A percentile compares a stretch with the other conserved stretches of the same genome.
These are phyloP conservation scores for Tauraco hartlaubi DNA, from an alignment of 2,797 vertebrate genomes.

Conservation along the genomic window DNA sequence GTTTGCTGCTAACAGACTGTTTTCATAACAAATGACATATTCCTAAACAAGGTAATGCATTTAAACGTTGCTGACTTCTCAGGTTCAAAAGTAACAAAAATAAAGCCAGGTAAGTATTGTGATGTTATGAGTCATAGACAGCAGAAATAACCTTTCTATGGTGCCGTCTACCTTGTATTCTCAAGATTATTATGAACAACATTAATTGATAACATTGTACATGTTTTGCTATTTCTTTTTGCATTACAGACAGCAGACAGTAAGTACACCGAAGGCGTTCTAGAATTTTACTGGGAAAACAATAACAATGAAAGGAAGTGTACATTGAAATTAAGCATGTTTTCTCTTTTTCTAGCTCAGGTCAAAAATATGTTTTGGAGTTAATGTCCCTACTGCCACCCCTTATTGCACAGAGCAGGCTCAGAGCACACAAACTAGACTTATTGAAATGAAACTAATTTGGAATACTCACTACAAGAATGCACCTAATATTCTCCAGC, in stretches of 20 bases:
- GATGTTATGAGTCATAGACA: background rate
- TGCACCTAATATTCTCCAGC: background rate
- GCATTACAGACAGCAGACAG: background rate
- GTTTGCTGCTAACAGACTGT: background rate
- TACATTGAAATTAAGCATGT: background rate
- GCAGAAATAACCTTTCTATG: background rate
- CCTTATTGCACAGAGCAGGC: background rate
- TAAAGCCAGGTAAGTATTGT: background rate
- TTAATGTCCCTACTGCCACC: background rate
- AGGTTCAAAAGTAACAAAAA: background rate
- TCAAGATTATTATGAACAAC: background rate
- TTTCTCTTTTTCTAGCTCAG: background rate
- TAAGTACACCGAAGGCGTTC: background rate
- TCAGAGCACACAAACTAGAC: background rate
- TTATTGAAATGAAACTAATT: background rate
- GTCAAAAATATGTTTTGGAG: background rate
- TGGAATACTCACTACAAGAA: background rate
- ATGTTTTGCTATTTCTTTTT: background rate
- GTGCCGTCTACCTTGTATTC: background rate
- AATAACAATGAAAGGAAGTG: background rate
- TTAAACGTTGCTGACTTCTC: background rate
- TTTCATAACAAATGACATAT: background rate
- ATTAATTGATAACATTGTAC: background rate
- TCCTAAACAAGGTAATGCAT: background rate
- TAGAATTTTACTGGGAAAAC: background rate